Evolutionary conservation across 2,888 invertebrate species (phyloP), one percentile per base, ranked within the genome.

Genomic region (Drosophila meridionalis): DNA sequence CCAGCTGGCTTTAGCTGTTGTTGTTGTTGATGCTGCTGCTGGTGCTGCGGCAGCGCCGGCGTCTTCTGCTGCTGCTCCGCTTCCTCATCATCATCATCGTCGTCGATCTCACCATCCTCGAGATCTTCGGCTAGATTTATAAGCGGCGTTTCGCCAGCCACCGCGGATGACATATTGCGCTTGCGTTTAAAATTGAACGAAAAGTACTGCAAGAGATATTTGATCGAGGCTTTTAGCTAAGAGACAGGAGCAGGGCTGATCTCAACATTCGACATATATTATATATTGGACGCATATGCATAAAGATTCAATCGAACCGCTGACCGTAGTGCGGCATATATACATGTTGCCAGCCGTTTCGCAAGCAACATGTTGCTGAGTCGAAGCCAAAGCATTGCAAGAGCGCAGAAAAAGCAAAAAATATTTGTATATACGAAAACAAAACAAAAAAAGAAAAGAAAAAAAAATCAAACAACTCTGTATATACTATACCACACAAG

Each of bases 31-130:
- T 30, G 56, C 2, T 68, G 65, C 8, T 61, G 53, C 8, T 57
- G 20, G 82, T 91, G 52, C 1, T 26, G 56, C 38, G 36, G 42
- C 42, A 8, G 20, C 20, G 28, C 14, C 28, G 14, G 53, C 4
- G 69, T 62, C 4, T 64, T 52, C 11, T 62, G 52, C 26, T 55
- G 20, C 12, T 57, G 48, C 26, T 57, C 20, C 82, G 91, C 73
- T 43, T 90, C 90, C 83, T 94, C 87, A 42, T 94, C 94, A 40
- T 94, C 94, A 76, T 95, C 95, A 69, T 95, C 20, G 20, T 42
- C 94, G 83, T 97, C 97, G 82, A 97, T 97, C 93, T 97, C 97
- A 56, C 97, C 97, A 91, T 97, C 97, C 93, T 98, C 97, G 79
- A 97, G 94, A 92, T 97, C 97, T 90, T 96, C 95, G 52, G 93